Evolutionary conservation across 2,113 vertebrate genomes (phyloP).

Genomic region (Gopherus evgoodei): DNA sequence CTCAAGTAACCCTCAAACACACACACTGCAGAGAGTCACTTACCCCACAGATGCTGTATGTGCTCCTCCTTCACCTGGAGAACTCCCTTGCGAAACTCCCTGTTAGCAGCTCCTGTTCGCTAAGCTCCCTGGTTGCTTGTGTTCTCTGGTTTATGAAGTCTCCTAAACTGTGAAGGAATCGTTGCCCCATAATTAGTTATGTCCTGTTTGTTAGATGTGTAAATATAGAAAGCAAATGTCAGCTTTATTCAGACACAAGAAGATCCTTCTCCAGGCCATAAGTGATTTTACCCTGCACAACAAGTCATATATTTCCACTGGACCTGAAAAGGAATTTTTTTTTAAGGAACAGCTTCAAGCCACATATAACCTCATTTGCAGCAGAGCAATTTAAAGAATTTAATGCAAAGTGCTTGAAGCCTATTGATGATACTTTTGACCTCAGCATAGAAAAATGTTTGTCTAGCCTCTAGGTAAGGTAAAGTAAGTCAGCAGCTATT

Average conservation of each 20-base stretch:
- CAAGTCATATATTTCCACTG: slow-evolving; percentile 62
- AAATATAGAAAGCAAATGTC: slow-evolving; percentile 67
- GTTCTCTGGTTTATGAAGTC: slow-evolving; percentile 27
- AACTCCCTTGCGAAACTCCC: no score
- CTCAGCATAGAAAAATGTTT: neutral
- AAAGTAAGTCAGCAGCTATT: neutral
- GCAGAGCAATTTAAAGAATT: slow-evolving; percentile 48
- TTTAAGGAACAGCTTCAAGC: slow-evolving; percentile 48
- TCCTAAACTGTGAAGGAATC: slow-evolving; percentile 52
- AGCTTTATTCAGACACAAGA: slow-evolving; percentile 67
- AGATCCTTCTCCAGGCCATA: slow-evolving; percentile 64
- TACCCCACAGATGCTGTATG: no score
- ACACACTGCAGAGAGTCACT: no score
- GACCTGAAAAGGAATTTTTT: slow-evolving; percentile 52
- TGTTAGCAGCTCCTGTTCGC: no score
- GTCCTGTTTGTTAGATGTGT: slow-evolving; percentile 49
- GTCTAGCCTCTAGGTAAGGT: neutral
- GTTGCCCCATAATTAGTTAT: slow-evolving; percentile 62
- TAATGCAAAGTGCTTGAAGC: slow-evolving; percentile 58
- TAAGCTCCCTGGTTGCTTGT: neutral
- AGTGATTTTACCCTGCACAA: slow-evolving; percentile 74
- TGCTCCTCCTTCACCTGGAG: no score
- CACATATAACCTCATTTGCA: slow-evolving; percentile 51
- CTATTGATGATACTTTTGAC: slow-evolving; percentile 45
- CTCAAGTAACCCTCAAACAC: no score